These are phyloP conservation scores for Ovis canadensis DNA, from an alignment of 2,113 vertebrate species.

Conservation along the genomic window DNA sequence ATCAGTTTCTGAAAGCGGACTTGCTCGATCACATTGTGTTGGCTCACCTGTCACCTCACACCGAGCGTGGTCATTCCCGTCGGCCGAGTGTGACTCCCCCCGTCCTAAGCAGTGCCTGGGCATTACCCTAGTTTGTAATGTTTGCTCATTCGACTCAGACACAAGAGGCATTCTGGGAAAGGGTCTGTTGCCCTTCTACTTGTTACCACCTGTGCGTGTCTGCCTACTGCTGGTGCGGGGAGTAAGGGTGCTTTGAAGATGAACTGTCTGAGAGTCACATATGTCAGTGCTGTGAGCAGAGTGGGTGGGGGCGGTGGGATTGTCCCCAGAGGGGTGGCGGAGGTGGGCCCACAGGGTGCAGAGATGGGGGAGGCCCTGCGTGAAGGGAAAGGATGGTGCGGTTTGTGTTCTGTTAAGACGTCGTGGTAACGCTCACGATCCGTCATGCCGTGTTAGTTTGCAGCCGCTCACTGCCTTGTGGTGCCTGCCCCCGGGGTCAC, in stretches of 20 bases:
- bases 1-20: neutral
- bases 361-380: neutral
- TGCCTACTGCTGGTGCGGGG: neutral
- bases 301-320: no score
- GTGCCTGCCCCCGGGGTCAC: neutral
- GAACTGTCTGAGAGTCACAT: neutral
- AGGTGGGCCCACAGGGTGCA: fast-evolving
- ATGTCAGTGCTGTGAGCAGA: neutral
- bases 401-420: neutral
- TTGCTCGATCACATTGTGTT: fast-evolving
- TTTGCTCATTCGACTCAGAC: neutral
- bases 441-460: no score
- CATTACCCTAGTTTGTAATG: neutral
- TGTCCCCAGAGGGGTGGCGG: fast-evolving
- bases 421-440: fast-evolving
- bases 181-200: no score
- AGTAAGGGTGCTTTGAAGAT: neutral
- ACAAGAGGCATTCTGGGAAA: neutral
- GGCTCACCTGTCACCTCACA: neutral
- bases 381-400: no score
- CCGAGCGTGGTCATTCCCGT: neutral
- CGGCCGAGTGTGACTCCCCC: fast-evolving
- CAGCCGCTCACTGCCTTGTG: neutral
- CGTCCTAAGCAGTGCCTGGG: neutral
- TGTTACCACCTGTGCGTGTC: neutral